A percentile compares a stretch with the other conserved stretches of the same genome.
These are phyloP conservation scores for Mesochorus sp. DNA, from an alignment of 2,888 invertebrate species.

Conservation along the genomic window DNA sequence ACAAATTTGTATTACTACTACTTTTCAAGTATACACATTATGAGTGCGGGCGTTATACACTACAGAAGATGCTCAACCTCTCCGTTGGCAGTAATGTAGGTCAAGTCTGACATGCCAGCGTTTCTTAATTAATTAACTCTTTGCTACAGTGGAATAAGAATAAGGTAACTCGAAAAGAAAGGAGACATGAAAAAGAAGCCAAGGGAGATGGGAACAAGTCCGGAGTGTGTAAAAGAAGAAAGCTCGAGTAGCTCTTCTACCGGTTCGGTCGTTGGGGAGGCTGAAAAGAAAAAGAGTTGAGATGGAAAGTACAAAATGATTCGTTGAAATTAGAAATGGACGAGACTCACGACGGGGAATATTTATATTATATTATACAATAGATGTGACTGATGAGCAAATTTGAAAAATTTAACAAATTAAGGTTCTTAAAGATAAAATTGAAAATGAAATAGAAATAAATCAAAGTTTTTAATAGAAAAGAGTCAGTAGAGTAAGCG, in stretches of 20 bases:
- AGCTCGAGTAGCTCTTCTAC: slow-evolving; percentile 16
- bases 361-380: slow-evolving; percentile 12
- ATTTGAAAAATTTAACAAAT: too few species aligned
- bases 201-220: neutral
- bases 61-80: slow-evolving; percentile 55
- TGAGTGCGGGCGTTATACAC: slow-evolving; percentile 4
- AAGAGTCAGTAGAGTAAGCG: too few species aligned
- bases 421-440: too few species aligned
- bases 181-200: neutral
- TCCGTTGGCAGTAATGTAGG: slow-evolving; percentile 59
- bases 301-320: slow-evolving; percentile 22
- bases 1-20: neutral
- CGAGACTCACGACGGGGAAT: neutral
- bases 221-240: neutral
- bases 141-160: slow-evolving; percentile 20
- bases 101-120: slow-evolving; percentile 62
- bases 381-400: neutral
- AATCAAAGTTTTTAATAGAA: too few species aligned
- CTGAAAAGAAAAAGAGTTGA: slow-evolving; percentile 21
- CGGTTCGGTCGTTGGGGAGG: slow-evolving; percentile 13
- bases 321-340: neutral
- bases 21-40: neutral
- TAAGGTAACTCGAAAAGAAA: slow-evolving; percentile 4
- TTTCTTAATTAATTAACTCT: slow-evolving; percentile 70
- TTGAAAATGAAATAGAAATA: too few species aligned